Conservation (phyloP, 53 echinoderm and acorn worm species). For the Luidia sarsii region DNA sequence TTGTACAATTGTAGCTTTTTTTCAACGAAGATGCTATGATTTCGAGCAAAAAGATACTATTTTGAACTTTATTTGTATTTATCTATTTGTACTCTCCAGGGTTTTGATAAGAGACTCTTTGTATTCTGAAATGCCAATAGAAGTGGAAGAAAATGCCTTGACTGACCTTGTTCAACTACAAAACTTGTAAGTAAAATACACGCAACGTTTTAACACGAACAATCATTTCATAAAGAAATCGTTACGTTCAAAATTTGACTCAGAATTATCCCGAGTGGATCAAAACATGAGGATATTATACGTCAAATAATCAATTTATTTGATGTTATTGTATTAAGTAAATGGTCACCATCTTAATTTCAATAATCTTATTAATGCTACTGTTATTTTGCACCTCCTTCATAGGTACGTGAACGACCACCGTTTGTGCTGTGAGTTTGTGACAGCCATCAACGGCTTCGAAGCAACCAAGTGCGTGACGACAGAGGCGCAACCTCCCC, state of each 20-base stretch:
- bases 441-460: too few relatives aligned
- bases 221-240: not conserved
- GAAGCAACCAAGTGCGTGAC: too few relatives aligned
- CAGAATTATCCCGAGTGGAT: constrained; percentile 15
- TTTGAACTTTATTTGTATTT: too few relatives aligned
- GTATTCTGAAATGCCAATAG: too few relatives aligned
- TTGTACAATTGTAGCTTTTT: too few relatives aligned
- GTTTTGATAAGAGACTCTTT: not conserved
- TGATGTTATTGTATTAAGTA: constrained; percentile 10
- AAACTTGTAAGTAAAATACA: too few relatives aligned
- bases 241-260: not conserved
- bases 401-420: constrained; percentile 16
- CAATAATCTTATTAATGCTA: not conserved
- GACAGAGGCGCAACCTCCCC: too few relatives aligned
- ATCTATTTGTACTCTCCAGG: constrained; percentile 1
- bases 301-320: constrained; percentile 13
- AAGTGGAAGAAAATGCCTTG: too few relatives aligned
- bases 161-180: not conserved
- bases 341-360: not conserved
- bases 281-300: too few relatives aligned
- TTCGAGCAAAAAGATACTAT: too few relatives aligned
- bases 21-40: too few relatives aligned
- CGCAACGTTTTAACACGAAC: not conserved
- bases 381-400: not conserved
- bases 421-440: too few relatives aligned